Evolutionary conservation across 2,113 vertebrate genomes (phyloP), one percentile per base, ranked within the genome.

Genomic region (Percina caprodes): DNA sequence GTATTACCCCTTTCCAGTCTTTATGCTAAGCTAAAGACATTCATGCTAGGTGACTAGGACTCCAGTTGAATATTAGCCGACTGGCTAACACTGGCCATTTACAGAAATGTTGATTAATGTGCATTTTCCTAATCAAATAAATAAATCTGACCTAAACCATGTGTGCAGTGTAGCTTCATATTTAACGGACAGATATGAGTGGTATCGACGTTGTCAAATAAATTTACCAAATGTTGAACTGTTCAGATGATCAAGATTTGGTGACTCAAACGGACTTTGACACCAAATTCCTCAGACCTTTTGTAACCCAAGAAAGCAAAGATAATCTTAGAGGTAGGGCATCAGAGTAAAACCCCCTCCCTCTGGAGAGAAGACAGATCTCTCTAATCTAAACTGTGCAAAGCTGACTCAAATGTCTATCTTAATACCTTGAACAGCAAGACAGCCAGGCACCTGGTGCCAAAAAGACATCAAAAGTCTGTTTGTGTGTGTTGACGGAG

Each of bases 401-500:
- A 69, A 69, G 60, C 15, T 66, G 19, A 62, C 35, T 81, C 26
- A 39, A 3, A 54, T 67, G 10, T 73, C 56, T 2, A 30, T 68
- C 72, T 75, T 39, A 79, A 69, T 55, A 24, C 45, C 23, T 16
- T 5, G 3, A 33, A 67, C 39, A 55, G 67, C n/a, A 63, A 42
- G 19, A 59, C 61, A 68, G 77, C 19, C 45, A 59, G 72, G 18
- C 58, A 4, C 51, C 49, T 30, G 60, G 39, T 66, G 79, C 70
- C 83, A 87, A 49, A 59, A 55, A 45, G 74, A 66, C 67, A 70
- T 84, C 54, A 77, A 62, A 71, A 66, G 56, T 65, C 45, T 26
- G 68, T 65, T 51, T 69, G 30, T 63, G 56, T 58, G 35, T 3
- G 18, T 39, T 49, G 74, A 76, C 6, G 21, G 52, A 63, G 14